Percentiles rank a stretch among this genome's conserved stretches.
Conservation (phyloP, 2,113 vertebrate species). For the Mormoops blainvillei region DNA sequence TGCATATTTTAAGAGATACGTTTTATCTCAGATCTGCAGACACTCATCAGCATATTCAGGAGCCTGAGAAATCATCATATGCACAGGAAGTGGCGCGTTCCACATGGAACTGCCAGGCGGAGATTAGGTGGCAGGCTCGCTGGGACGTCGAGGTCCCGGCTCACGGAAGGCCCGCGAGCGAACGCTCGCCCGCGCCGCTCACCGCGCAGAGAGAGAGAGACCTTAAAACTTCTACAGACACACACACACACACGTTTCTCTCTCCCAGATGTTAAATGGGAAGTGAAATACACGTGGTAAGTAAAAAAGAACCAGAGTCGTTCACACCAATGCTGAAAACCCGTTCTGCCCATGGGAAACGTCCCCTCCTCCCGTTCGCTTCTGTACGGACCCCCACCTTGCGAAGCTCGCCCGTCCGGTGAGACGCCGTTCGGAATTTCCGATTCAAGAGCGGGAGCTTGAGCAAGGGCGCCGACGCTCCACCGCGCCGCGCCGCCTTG, state of each 20-base stretch:
- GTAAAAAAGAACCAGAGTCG: neutral
- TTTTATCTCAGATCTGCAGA: constrained; percentile 37
- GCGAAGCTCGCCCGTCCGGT: rapidly evolving
- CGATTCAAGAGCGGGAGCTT: rapidly evolving
- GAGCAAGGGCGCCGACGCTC: neutral
- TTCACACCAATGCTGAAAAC: neutral
- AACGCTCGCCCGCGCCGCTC: constrained; percentile 22
- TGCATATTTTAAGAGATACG: constrained; percentile 5
- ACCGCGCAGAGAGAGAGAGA: neutral
- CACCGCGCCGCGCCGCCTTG: neutral
- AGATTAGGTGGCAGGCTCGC: neutral
- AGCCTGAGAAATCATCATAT: neutral
- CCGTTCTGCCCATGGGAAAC: neutral
- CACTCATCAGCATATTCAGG: constrained; percentile 21
- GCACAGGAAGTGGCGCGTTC: neutral
- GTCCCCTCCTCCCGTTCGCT: neutral
- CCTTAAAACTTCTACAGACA: too few species aligned
- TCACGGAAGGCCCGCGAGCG: rapidly evolving
- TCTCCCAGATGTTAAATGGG: neutral
- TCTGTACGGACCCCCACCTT: rapidly evolving
- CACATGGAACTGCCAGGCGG: rapidly evolving
- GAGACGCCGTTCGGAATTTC: too few species aligned
- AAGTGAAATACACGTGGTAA: neutral
- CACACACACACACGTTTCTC: neutral
- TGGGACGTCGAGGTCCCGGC: neutral